A percentile compares a stretch with the other conserved stretches of the same genome.
Conservation (phyloP, 2,797 vertebrate species). For the Tolypeutes matacus region DNA sequence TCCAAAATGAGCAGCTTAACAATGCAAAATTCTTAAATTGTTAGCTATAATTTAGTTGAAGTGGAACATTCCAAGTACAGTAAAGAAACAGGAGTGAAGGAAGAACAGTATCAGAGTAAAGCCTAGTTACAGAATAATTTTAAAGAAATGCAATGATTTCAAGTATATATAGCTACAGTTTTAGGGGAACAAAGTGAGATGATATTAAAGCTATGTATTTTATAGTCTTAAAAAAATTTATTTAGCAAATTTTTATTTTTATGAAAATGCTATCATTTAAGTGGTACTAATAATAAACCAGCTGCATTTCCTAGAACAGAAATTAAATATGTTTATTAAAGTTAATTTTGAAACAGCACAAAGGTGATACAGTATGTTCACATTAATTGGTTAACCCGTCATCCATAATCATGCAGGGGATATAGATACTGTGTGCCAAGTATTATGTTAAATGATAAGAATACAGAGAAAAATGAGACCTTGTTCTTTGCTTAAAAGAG, state of each 20-base stretch:
- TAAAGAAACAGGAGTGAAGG: background rate
- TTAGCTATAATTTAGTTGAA: background rate
- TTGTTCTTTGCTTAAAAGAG: background rate
- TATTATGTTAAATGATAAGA: background rate
- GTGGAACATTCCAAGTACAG: background rate
- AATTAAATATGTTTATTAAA: slow-evolving; percentile 46
- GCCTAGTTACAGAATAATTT: slow-evolving; percentile 35
- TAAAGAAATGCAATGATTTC: slow-evolving; percentile 29
- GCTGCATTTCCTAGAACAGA: slow-evolving; percentile 1
- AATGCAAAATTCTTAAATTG: background rate
- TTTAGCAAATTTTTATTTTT: background rate
- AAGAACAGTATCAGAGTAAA: background rate
- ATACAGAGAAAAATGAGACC: background rate
- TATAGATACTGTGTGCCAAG: background rate
- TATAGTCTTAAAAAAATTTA: slow-evolving; percentile 7
- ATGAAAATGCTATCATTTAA: slow-evolving; percentile 30
- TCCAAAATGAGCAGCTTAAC: background rate
- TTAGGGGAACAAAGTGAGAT: background rate
- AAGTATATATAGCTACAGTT: background rate
- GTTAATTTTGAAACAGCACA: slow-evolving; percentile 39
- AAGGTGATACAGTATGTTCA: background rate
- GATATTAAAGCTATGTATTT: background rate
- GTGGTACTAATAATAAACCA: background rate
- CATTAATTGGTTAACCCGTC: slow-evolving; percentile 34
- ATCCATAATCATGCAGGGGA: background rate